Percentiles rank a stretch among this genome's conserved stretches.
phyloP scores from a whole-genome alignment of 1,140 invertebrate genomes.

The Ladona fulva region DNA sequence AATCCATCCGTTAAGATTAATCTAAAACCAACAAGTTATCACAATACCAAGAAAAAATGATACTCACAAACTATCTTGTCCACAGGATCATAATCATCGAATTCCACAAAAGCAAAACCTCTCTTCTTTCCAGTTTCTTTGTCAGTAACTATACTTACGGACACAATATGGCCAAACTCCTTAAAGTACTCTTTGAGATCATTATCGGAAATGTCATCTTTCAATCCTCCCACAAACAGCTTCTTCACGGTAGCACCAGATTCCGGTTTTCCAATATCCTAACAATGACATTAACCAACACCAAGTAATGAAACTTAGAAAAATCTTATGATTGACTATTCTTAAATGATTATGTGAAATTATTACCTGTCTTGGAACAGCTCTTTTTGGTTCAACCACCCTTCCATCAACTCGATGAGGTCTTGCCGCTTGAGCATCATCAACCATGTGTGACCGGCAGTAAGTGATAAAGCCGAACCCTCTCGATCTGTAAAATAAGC shows the following conservation, averaged over 20 bases:
- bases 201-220: conserved; percentile 82
- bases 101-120: conserved; percentile 91
- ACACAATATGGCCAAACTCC: conserved; percentile 71
- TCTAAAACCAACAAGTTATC: neutral
- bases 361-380: conserved; percentile 73
- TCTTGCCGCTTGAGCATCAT: conserved; percentile 84
- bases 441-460: conserved; percentile 81
- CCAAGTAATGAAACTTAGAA: conserved; percentile 28
- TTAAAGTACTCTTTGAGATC: conserved; percentile 78
- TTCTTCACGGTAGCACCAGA: conserved; percentile 91
- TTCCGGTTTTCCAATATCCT: conserved; percentile 83
- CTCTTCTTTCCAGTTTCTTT: conserved; percentile 84
- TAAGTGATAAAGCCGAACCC: conserved; percentile 98
- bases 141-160: conserved; percentile 85
- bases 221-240: conserved; percentile 85
- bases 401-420: conserved; percentile 72
- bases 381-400: conserved; percentile 93
- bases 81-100: conserved; percentile 92
- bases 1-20: neutral
- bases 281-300: conserved; percentile 23
- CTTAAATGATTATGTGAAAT: conserved; percentile 36
- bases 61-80: conserved; percentile 84
- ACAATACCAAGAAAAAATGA: neutral
- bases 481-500: conserved; percentile 47
- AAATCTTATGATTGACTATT: conserved; percentile 41